Base-by-base conservation (phyloP, 2,888 invertebrate genomes). In the Meiosimyza decipiens region DNA sequence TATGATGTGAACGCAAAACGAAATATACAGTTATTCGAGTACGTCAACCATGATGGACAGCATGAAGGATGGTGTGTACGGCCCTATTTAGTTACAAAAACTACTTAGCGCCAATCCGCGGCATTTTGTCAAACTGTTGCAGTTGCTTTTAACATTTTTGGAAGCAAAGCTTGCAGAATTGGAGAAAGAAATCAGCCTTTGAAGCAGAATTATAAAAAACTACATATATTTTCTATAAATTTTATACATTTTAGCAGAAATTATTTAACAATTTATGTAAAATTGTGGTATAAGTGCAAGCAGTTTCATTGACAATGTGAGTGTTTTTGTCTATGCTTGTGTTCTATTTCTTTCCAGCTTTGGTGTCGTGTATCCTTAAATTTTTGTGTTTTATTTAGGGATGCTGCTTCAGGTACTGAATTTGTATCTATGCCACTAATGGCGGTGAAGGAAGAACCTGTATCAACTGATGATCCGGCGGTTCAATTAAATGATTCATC, bases 401-500 rank as follows among this genome's bases (percentile, higher is more conserved):
- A 70, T 18, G 52, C 54, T 18, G 15, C 54, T 18, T 63, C 62
- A 1, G 70, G 62, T n/a, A 70, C 70, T 9, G 70, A 70, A 62
- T 70, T 70, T 50, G 70, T 70, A 4, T 63, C 70, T 6, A 52
- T 70, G 40, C 70, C 70, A 9, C 18, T 70, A 18, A 18, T 70
- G 22, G 15, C 54, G 15, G 63, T 70, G 12, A 70, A 70, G 50
- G 63, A 70, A 15, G 70, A 70, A n/a, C 50, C 50, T 9, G 40
- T 40, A 1, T 40, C 40, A 40, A 40, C 40, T 6, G 66, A 71
- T 49, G 68, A 63, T 13, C 63, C 60, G 50, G 64, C 60, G 50
- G 55, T 50, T 51, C 65, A 11, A 13, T 12, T 63, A 4, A 40
- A 60, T 18, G 18, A 52, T 33, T 15, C 63, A 15, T 33, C 64